Base-by-base conservation (phyloP, 2,888 invertebrate genomes). In the Cephus runcator region DNA sequence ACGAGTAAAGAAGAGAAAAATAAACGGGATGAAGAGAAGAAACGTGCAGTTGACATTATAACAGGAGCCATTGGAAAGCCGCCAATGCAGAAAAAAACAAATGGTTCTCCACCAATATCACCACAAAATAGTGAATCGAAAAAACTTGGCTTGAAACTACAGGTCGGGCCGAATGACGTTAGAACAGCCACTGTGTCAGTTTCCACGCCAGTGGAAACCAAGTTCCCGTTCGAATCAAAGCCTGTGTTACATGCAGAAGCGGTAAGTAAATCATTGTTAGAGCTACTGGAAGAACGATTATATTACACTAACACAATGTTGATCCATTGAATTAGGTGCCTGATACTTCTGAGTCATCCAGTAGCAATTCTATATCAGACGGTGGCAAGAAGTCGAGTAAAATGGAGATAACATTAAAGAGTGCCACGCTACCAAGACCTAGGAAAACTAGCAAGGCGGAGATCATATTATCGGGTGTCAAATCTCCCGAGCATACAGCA, bases 401-500 rank as follows among this genome's bases (percentile, higher is more conserved):
- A 34, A 94, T 94, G 83, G 94, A 95, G 84, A 94, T 95, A 77
- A 94, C 94, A 1, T 89, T 95, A 36, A 95, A 95, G 87, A 94
- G 95, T 79, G 94, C 95, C 0, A 95, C 95, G 0, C 90, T 95
- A 81, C 95, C 95, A 6, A 92, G 95, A 82, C 88, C 87, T 4
- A 92, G 95, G 40, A 95, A 94, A 87, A 94, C 94, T 4, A 93
- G 94, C 73, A 94, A 94, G 90, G 93, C 95, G 0, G 94, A 95
- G 90, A 94, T 95, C 75, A 93, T 93, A 84, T 88, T 94, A 81
- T 93, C 94, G 81, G 94, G 94, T 77, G 73, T 85, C 12, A 87
- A 88, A 76, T 77, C 88, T 11, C 82, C 88, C 1, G 87, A 88
- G 12, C 76, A 81, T 1, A 79, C 80, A 11, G 88, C 88, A 0